Conservation (phyloP, 2,888 invertebrate genomes). For the Hoplodrina ambigua region DNA sequence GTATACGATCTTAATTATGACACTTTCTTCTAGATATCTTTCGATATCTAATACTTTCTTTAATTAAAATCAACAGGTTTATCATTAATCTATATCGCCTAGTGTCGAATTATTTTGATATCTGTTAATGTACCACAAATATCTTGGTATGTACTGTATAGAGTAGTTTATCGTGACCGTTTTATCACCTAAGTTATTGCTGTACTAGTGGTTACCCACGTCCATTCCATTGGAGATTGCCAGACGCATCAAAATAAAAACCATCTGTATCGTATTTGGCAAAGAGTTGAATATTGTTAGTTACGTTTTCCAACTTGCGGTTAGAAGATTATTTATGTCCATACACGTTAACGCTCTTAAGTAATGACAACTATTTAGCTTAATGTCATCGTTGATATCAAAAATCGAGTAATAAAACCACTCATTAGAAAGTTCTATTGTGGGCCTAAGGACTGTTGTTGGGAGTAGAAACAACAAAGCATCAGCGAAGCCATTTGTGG, state of each 20-base stretch:
- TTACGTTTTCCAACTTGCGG: constrained; percentile 15
- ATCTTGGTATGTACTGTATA: constrained; percentile 13
- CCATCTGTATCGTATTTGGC: constrained; percentile 30
- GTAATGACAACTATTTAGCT: constrained; percentile 17
- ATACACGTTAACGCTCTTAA: constrained; percentile 36
- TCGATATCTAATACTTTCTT: constrained; percentile 34
- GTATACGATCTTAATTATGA: constrained; percentile 50
- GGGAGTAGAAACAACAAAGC: constrained; percentile 7
- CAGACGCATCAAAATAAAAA: constrained; percentile 21
- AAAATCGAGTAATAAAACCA: constrained; percentile 25
- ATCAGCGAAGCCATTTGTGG: constrained; percentile 9
- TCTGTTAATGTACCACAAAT: constrained; percentile 22
- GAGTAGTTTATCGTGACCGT: constrained; percentile 27
- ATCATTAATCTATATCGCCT: constrained; percentile 29
- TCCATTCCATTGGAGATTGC: constrained; percentile 29
- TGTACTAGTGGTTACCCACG: constrained; percentile 36
- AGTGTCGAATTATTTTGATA: constrained; percentile 28
- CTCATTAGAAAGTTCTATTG: constrained; percentile 45
- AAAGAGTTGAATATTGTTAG: constrained; percentile 32
- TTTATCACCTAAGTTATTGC: constrained; percentile 49
- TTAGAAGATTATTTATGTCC: constrained; percentile 43
- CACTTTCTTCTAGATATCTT: constrained; percentile 56
- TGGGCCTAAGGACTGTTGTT: constrained; percentile 13
- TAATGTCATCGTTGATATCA: constrained; percentile 31
- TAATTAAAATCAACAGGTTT: constrained; percentile 48